These are phyloP conservation scores for Tethya wilhelma DNA, from an alignment of 37 sponge, comb jelly and placozoan genomes.

Conservation along the genomic window DNA sequence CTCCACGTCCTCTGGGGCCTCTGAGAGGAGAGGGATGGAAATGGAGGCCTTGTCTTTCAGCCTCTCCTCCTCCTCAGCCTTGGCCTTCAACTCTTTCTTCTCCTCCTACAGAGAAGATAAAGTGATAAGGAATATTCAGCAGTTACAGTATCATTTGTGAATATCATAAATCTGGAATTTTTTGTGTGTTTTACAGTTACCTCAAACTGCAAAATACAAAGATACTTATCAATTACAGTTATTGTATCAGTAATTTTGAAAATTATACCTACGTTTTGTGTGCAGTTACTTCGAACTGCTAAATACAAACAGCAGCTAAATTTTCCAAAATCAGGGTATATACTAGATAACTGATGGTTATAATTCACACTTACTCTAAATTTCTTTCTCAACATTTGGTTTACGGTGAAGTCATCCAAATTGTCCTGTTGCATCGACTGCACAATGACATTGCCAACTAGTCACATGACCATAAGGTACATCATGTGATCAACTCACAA, in stretches of 20 bases:
- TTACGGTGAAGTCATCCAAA: conserved; percentile 84
- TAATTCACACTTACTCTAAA: conserved; percentile 81
- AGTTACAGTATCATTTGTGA: background rate
- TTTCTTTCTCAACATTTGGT: conserved; percentile 80
- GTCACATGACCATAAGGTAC: background rate
- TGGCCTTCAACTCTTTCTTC: conserved; percentile 49
- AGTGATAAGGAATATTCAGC: background rate
- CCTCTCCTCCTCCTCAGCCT: conserved; percentile 51
- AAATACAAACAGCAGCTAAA: too few species aligned
- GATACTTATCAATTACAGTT: background rate
- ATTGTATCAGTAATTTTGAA: too few species aligned
- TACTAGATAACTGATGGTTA: too few species aligned
- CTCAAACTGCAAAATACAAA: background rate
- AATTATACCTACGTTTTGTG: too few species aligned
- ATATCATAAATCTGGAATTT: background rate
- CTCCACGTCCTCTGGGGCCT: conserved; percentile 61
- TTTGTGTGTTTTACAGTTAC: background rate
- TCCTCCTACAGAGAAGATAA: conserved; percentile 59
- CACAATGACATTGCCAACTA: background rate
- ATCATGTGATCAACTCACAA: conserved; percentile 47
- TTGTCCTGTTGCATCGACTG: conserved; percentile 78
- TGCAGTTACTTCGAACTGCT: too few species aligned
- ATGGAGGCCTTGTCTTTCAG: conserved; percentile 57
- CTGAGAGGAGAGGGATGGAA: conserved; percentile 65
- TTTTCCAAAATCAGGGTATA: too few species aligned